Evolutionary conservation across 2,113 vertebrate genomes (phyloP).

Genomic region (Prochilodus magdalenae): DNA sequence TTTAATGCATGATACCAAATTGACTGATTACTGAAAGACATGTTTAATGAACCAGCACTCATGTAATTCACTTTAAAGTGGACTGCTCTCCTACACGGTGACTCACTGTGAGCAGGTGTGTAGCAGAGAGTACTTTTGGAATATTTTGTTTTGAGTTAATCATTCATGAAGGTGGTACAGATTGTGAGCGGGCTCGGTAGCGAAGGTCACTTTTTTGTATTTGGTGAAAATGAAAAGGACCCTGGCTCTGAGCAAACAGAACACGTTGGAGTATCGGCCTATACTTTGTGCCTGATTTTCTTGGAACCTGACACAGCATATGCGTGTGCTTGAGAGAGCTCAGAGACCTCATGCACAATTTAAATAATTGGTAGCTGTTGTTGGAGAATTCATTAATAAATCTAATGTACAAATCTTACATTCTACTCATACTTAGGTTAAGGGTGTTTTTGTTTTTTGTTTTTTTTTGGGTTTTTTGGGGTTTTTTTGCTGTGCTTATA

Average conservation of each 20-base stretch:
- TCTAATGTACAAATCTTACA: too few species aligned
- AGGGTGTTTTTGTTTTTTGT: not conserved
- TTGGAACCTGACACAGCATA: slow-evolving; percentile 14
- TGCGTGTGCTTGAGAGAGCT: not conserved
- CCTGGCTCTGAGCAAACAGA: slow-evolving; percentile 40
- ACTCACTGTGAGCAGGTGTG: slow-evolving; percentile 8
- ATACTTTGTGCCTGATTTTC: slow-evolving; percentile 34
- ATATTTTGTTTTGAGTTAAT: slow-evolving; percentile 72
- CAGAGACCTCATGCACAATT: not conserved
- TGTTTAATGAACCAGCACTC: not conserved
- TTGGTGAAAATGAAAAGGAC: slow-evolving; percentile 63
- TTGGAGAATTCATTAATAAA: not conserved
- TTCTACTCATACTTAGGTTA: not conserved
- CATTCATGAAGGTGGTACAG: slow-evolving; percentile 64
- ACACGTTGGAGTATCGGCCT: slow-evolving; percentile 26
- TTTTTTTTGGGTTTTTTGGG: too few species aligned
- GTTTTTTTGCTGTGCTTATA: too few species aligned
- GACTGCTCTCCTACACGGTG: not conserved
- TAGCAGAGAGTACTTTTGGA: slow-evolving; percentile 63
- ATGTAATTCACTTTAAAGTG: not conserved
- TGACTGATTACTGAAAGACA: not conserved
- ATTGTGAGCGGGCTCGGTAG: slow-evolving; percentile 54
- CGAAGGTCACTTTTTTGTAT: slow-evolving; percentile 76
- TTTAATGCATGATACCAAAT: not conserved
- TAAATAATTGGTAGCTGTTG: not conserved